These are phyloP conservation scores for Percopsis omiscomaycus DNA, from an alignment of 2,797 vertebrate genomes.

Conservation along the genomic window DNA sequence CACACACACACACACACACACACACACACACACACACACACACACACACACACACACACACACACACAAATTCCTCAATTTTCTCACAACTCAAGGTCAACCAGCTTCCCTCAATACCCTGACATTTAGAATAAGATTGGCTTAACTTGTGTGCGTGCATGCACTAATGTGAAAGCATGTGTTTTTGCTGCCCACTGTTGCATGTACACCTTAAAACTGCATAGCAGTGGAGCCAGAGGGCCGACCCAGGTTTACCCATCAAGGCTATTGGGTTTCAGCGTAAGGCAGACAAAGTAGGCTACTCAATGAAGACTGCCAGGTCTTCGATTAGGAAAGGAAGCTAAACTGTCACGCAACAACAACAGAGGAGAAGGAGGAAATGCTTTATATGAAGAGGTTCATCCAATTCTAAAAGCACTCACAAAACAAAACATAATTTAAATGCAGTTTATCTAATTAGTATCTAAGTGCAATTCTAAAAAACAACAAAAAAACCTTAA, in stretches of 20 bases:
- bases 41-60: background rate
- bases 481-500: no score
- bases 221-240: background rate
- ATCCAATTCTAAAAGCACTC: no score
- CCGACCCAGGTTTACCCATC: slow-evolving; percentile 24
- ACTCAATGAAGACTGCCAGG: slow-evolving; percentile 47
- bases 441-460: no score
- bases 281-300: slow-evolving; percentile 21
- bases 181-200: slow-evolving; percentile 14
- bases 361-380: slow-evolving; percentile 9
- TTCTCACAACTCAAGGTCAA: slow-evolving; percentile 29
- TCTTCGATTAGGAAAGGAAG: slow-evolving; percentile 54
- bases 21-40: background rate
- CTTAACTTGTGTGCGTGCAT: slow-evolving; percentile 30
- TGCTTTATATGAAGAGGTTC: no score
- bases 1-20: background rate
- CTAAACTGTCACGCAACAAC: slow-evolving; percentile 23
- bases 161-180: slow-evolving; percentile 7
- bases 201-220: slow-evolving; percentile 19
- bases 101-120: slow-evolving; percentile 9
- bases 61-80: background rate
- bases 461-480: no score
- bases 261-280: slow-evolving; percentile 47
- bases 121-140: slow-evolving; percentile 34
- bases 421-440: no score